Conservation (phyloP, 2,797 vertebrate genomes). For the Hippopotamyrus pictus region DNA sequence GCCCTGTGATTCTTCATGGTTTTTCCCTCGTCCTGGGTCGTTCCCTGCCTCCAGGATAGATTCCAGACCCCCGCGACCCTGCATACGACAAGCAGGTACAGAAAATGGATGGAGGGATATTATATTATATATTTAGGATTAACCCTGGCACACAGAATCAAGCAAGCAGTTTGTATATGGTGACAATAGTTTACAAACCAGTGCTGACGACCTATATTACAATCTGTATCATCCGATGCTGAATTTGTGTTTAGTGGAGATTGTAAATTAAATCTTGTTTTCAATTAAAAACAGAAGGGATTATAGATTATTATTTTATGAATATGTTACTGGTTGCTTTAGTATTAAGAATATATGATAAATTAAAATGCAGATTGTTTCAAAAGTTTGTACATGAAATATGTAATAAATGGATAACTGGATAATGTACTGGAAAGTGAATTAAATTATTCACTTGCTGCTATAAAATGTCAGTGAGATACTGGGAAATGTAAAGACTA, state of each 20-base stretch:
- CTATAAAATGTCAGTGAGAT: not conserved
- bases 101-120: not conserved
- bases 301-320: not conserved
- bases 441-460: not conserved
- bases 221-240: not conserved
- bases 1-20: not conserved
- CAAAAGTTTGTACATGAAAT: not conserved
- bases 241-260: not conserved
- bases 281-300: not conserved
- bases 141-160: not conserved
- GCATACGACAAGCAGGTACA: not conserved
- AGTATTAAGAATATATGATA: not conserved
- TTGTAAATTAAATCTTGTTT: not conserved
- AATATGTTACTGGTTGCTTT: not conserved
- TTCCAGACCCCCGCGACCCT: not conserved
- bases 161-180: not conserved
- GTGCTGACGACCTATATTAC: not conserved
- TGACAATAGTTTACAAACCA: not conserved
- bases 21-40: not conserved
- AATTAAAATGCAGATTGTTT: not conserved
- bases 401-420: not conserved
- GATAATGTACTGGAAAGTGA: not conserved
- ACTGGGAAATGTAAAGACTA: not conserved
- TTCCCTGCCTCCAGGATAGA: not conserved
- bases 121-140: not conserved